These are phyloP conservation scores for Ichneumoninae sp. DNA, from an alignment of 2,888 invertebrate species.

Conservation along the genomic window DNA sequence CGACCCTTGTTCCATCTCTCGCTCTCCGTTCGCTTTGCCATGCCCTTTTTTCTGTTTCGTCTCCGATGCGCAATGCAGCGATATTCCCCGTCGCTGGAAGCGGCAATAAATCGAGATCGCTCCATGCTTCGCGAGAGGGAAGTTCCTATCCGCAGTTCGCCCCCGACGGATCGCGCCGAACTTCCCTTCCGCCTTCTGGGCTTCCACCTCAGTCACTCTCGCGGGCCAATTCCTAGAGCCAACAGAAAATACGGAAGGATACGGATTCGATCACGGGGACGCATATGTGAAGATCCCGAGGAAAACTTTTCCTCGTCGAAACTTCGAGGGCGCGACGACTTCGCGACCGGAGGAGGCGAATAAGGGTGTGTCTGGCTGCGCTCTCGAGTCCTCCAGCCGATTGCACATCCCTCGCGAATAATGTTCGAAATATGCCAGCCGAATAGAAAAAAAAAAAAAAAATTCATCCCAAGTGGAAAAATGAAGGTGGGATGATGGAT, in stretches of 20 bases:
- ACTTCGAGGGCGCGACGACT: constrained; percentile 11
- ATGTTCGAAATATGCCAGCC: not conserved
- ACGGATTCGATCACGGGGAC: not conserved
- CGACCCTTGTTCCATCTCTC: not conserved
- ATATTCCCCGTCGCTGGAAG: constrained; percentile 13
- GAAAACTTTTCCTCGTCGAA: not conserved
- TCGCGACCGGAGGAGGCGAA: not conserved
- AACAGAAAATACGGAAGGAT: not conserved
- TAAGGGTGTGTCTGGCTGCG: not conserved
- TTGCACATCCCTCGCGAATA: not conserved
- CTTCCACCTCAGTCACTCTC: not conserved
- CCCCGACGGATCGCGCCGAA: not conserved
- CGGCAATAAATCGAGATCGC: constrained; percentile 23
- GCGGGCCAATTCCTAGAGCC: not conserved
- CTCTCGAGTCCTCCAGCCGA: not conserved
- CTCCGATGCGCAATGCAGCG: constrained; percentile 23
- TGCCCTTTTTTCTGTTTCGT: not conserved
- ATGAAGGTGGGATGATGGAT: not conserved
- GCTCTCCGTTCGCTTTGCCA: not conserved
- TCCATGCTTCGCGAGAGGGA: constrained; percentile 7
- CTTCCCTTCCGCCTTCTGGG: not conserved
- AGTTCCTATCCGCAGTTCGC: not conserved
- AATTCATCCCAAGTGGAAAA: not conserved
- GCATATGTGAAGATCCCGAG: not conserved
- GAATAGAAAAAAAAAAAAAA: not conserved